Conservation (phyloP, 2,888 invertebrate genomes). For the Thymelicus acteon region DNA sequence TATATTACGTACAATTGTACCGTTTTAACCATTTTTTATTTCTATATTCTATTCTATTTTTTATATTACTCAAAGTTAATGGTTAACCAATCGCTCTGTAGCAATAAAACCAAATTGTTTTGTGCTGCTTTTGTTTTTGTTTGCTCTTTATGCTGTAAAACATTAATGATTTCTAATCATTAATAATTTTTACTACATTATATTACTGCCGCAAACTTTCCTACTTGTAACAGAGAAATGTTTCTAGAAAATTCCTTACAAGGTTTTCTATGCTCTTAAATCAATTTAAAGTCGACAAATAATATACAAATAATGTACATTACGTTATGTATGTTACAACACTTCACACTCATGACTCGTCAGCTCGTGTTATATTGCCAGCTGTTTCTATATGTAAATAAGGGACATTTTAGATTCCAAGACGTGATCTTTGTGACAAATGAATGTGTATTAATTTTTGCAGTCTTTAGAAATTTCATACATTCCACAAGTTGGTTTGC, state of each 20-base stretch:
- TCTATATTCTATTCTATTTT: too few species aligned
- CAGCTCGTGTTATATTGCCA: not conserved
- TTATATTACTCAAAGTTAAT: too few species aligned
- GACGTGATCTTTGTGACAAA: conserved; percentile 24
- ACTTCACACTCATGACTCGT: not conserved
- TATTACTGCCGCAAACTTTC: too few species aligned
- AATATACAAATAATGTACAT: too few species aligned
- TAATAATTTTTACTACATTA: too few species aligned
- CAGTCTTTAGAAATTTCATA: conserved; percentile 27
- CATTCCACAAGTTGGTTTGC: conserved; percentile 17
- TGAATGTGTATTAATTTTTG: conserved; percentile 25
- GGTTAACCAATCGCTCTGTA: too few species aligned
- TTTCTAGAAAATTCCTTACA: too few species aligned
- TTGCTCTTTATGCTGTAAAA: not conserved
- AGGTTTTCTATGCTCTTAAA: too few species aligned
- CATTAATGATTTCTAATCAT: not conserved
- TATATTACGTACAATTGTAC: too few species aligned
- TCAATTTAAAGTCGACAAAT: too few species aligned
- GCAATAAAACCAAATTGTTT: not conserved
- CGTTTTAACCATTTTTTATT: too few species aligned
- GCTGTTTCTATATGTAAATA: conserved; percentile 31
- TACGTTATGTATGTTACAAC: not conserved
- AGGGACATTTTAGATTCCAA: conserved; percentile 28
- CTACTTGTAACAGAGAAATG: too few species aligned
- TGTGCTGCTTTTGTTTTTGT: not conserved